phyloP scores from a whole-genome alignment of 1,140 invertebrate species.

The Onthophagus taurus region DNA sequence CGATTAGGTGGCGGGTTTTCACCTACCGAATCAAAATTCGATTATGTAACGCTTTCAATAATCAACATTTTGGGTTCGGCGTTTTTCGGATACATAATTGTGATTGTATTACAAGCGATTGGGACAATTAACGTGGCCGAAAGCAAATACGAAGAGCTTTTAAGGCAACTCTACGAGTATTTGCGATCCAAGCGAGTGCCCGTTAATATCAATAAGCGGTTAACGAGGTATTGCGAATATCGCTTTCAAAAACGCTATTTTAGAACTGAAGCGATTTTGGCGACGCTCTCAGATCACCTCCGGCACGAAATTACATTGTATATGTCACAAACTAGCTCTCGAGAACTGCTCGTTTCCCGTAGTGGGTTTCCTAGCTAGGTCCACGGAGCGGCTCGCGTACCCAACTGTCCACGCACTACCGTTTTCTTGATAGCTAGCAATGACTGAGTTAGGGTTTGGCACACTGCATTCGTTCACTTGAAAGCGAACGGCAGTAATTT shows the following conservation, averaged over 20 bases:
- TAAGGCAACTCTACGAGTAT: conserved; percentile 17
- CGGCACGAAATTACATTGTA: conserved; percentile 40
- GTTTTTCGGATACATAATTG: conserved; percentile 13
- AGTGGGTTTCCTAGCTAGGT: no score
- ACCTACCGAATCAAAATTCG: conserved; percentile 1
- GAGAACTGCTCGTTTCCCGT: no score
- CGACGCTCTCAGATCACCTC: conserved; percentile 18
- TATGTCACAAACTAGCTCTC: no score
- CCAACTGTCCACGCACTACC: no score
- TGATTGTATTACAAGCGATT: conserved; percentile 12
- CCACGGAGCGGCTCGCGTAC: no score
- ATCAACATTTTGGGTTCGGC: conserved; percentile 12
- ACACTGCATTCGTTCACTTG: no score
- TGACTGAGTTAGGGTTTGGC: no score
- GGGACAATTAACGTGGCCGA: conserved; percentile 15
- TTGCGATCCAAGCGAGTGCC: conserved; percentile 16
- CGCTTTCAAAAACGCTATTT: conserved; percentile 17
- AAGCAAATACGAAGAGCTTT: conserved; percentile 18
- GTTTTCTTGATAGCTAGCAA: no score
- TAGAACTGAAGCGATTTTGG: conserved; percentile 15
- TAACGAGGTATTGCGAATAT: conserved; percentile 16
- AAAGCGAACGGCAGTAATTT: no score
- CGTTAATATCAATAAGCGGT: conserved; percentile 5
- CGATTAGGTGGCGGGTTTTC: conserved; percentile 4
- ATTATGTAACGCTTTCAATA: conserved; percentile 7